Evolutionary conservation across 1,140 invertebrate genomes (phyloP).

Genomic region (Trachelipus rathkii): DNA sequence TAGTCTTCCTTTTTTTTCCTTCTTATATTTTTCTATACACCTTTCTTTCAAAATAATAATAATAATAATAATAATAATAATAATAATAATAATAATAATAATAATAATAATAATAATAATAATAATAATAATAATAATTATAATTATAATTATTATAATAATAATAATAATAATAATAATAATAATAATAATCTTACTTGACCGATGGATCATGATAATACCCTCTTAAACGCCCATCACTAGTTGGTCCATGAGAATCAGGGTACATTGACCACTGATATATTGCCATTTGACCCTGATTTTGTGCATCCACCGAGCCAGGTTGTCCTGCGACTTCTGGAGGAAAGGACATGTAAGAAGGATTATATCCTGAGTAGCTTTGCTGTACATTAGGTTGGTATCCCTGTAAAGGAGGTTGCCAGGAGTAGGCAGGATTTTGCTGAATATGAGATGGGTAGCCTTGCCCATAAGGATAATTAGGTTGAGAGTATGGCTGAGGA

Average conservation of each 20-base stretch:
- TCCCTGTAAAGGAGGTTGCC: slow-evolving; percentile 36
- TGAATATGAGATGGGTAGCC: slow-evolving; percentile 16
- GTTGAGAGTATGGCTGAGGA: slow-evolving; percentile 27
- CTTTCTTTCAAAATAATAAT: too few relatives aligned
- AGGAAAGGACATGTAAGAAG: slow-evolving; percentile 34
- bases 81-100: too few relatives aligned
- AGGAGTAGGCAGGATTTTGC: slow-evolving; percentile 33
- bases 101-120: too few relatives aligned
- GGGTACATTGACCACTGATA: slow-evolving; percentile 31
- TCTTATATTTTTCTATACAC: too few relatives aligned
- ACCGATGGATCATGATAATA: slow-evolving; percentile 38
- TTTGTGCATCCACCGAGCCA: neutral
- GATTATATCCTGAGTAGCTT: slow-evolving; percentile 36
- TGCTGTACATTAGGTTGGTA: slow-evolving; percentile 31
- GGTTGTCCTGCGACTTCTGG: slow-evolving; percentile 15
- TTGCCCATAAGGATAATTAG: slow-evolving; percentile 26
- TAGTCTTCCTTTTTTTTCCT: too few relatives aligned
- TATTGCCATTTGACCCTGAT: slow-evolving; percentile 25
- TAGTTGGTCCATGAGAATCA: slow-evolving; percentile 17
- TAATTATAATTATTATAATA: too few relatives aligned
- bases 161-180: too few relatives aligned
- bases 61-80: too few relatives aligned
- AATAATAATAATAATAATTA: too few relatives aligned
- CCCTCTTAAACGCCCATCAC: slow-evolving; percentile 34
- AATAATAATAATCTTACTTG: slow-evolving; percentile 29